A percentile compares a stretch with the other conserved stretches of the same genome.
Conservation (phyloP, 2,797 vertebrate species). For the Avahi laniger region DNA sequence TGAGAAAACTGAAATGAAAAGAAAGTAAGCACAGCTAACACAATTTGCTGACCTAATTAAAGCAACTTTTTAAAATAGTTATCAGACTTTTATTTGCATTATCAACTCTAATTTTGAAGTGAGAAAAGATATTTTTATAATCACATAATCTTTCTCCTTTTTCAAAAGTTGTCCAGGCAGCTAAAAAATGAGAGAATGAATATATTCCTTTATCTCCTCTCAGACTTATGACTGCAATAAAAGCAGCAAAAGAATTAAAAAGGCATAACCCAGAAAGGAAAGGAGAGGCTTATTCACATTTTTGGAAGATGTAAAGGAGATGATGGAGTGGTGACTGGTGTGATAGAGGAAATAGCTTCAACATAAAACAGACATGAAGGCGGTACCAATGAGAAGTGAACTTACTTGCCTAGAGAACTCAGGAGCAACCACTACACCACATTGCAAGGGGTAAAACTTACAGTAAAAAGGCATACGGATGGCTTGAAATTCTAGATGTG, state of each 20-base stretch:
- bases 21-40: background rate
- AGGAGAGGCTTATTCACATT: background rate
- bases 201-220: background rate
- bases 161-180: background rate
- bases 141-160: background rate
- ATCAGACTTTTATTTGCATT: background rate
- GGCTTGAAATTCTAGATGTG: background rate
- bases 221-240: background rate
- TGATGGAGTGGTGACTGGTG: background rate
- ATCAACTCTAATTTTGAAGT: background rate
- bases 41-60: background rate
- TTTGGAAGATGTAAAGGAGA: background rate
- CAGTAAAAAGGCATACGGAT: background rate
- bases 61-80: background rate
- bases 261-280: background rate
- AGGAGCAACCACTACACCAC: background rate
- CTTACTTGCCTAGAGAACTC: background rate
- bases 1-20: background rate
- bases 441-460: background rate
- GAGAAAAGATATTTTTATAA: background rate
- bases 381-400: background rate
- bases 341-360: background rate
- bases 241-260: background rate
- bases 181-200: background rate
- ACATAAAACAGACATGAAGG: background rate